Base-by-base conservation (phyloP, 2,888 invertebrate species). In the Aleiodes leptofemur region DNA sequence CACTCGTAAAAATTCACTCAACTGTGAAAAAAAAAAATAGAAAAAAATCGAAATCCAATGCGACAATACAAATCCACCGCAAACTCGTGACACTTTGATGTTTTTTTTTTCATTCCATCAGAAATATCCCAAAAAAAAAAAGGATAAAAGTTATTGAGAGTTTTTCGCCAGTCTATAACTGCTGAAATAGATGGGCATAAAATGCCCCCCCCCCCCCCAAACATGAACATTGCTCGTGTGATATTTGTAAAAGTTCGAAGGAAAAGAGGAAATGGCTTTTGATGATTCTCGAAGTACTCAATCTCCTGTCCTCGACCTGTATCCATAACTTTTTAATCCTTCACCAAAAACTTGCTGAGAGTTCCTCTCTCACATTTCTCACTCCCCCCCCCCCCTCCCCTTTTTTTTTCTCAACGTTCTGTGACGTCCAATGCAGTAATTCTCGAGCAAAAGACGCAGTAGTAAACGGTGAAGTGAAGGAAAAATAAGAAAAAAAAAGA, bases 281-380 rank as follows among this genome's bases (percentile, higher is more conserved):
- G 66, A 7, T 56, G 56, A 23, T 66, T 31, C 23, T 43, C 68
- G 57, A 50, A 29, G 16, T 53, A 13, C 50, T 70, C 55, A 68
- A 14, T 69, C 23, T 13, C 7, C 38, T 38, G 29, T 38, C 31
- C 69, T 53, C 50, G 51, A 11, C 55, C 53, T 61, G 61, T 16
- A 74, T 57, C 76, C 72, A 53, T 72, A 76, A 76, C 72, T 76
- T 76, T 76, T 76, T 76, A 76, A 76, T 76, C 76, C 53, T 48
- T 51, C 16, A 31, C 50, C 48, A 51, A 70, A 23, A 74, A 61
- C 43, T 64, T 23, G 14, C 61, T 61, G 43, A 64, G 48, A 64
- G 43, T 64, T 64, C 14, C 23, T 43, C 43, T 71, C 29, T 72
- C 38, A 50, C 50, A 66, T 75, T 75, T 55, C 53, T 43, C 50